phyloP scores from a whole-genome alignment of 1,140 invertebrate genomes.

The Brachystomella parvula region DNA sequence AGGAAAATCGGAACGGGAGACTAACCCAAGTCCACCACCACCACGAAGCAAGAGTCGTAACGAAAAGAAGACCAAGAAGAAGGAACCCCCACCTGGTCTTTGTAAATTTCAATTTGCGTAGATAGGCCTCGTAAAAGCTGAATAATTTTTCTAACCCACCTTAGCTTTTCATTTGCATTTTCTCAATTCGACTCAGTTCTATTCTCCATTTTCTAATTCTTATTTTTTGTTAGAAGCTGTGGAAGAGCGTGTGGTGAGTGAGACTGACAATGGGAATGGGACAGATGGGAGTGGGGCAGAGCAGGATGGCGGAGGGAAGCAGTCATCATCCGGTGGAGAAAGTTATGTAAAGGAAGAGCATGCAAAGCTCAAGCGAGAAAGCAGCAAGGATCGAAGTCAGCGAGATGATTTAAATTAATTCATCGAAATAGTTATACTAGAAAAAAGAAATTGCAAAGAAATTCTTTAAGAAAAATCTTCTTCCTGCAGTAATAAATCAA shows the following conservation, averaged over 20 bases:
- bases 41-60: conserved; percentile 27
- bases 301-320: conserved; percentile 8
- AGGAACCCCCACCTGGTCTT: conserved; percentile 27
- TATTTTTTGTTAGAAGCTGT: not conserved
- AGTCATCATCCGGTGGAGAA: conserved; percentile 2
- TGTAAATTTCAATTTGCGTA: conserved; percentile 18
- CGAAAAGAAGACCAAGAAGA: conserved; percentile 32
- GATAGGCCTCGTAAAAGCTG: not conserved
- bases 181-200: not conserved
- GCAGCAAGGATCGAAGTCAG: not conserved
- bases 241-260: not conserved
- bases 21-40: conserved; percentile 19
- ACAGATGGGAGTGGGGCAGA: conserved; percentile 24
- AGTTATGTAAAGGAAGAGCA: conserved; percentile 7
- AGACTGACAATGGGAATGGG: conserved; percentile 27
- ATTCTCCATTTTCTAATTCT: not conserved
- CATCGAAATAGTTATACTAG: too few species aligned
- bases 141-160: not conserved
- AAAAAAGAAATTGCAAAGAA: too few species aligned
- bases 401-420: not conserved
- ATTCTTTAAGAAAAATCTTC: too few species aligned
- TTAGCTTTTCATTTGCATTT: not conserved
- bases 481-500: not conserved
- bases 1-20: conserved; percentile 6
- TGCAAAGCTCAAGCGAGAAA: not conserved